phyloP scores from a whole-genome alignment of 2,797 vertebrate genomes.

The Chelon auratus region DNA sequence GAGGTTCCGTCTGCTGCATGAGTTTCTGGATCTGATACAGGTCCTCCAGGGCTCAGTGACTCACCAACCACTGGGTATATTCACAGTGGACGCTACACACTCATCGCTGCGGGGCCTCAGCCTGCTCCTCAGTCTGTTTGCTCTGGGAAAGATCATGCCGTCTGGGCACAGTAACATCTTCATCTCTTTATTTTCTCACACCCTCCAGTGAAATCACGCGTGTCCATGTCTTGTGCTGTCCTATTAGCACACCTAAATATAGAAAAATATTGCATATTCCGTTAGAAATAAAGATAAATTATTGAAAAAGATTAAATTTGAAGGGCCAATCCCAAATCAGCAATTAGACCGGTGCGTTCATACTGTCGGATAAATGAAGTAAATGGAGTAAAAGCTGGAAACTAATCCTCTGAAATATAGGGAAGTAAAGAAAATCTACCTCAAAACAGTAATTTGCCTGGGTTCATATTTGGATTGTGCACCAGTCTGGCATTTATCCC shows the following conservation, averaged over 20 bases:
- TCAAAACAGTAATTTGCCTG: no score
- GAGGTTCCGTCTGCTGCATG: conserved; percentile 42
- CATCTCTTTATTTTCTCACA: conserved; percentile 31
- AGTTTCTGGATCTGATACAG: conserved; percentile 48
- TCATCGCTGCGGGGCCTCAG: conserved; percentile 27
- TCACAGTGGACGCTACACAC: conserved; percentile 50
- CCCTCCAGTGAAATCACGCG: neutral
- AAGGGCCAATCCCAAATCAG: no score
- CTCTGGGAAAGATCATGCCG: conserved; percentile 52
- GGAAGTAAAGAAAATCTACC: neutral
- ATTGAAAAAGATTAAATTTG: no score
- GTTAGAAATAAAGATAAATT: no score
- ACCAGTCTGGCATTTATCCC: neutral
- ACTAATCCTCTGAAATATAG: neutral
- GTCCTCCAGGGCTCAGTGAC: conserved; percentile 48
- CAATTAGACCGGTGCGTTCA: neutral
- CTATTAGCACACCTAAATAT: neutral
- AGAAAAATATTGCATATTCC: no score
- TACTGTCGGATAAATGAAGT: neutral
- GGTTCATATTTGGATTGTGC: neutral
- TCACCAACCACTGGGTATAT: conserved; percentile 61
- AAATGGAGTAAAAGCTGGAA: neutral
- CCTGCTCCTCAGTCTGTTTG: conserved; percentile 44
- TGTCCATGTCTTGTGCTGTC: neutral
- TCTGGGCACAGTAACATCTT: conserved; percentile 30